Evolutionary conservation across 2,797 vertebrate species (phyloP).

Genomic region (Sebastes nivosus): DNA sequence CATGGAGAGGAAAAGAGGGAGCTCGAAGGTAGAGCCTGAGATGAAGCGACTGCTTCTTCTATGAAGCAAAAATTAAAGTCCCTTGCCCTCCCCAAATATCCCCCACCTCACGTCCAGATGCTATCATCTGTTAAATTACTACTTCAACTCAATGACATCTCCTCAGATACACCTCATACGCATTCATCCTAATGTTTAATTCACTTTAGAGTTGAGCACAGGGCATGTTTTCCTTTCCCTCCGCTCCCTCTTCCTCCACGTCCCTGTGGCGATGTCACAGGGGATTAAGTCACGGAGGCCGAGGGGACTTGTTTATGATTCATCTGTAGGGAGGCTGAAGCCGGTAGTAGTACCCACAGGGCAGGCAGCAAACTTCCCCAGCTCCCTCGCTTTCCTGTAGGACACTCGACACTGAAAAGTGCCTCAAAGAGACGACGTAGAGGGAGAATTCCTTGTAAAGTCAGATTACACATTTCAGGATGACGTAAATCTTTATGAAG

Average conservation of each 20-base stretch:
- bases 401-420: constrained; percentile 22
- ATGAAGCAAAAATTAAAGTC: constrained; percentile 49
- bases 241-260: constrained; percentile 43
- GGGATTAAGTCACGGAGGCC: constrained; percentile 78
- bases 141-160: constrained; percentile 44
- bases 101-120: constrained; percentile 24
- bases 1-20: constrained; percentile 24
- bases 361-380: constrained; percentile 50
- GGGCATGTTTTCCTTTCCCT: constrained; percentile 66
- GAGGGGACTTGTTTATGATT: constrained; percentile 76
- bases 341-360: constrained; percentile 61
- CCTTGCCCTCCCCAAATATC: not conserved
- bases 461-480: constrained; percentile 13
- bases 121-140: constrained; percentile 62
- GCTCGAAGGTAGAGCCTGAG: constrained; percentile 51
- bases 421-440: constrained; percentile 3
- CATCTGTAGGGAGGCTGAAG: constrained; percentile 65
- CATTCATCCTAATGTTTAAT: constrained; percentile 77
- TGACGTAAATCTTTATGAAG: constrained; percentile 15
- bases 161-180: constrained; percentile 70
- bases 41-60: constrained; percentile 53
- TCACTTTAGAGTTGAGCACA: constrained; percentile 71
- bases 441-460: constrained; percentile 16
- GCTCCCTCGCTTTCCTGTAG: constrained; percentile 34
- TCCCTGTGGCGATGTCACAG: constrained; percentile 76